Conservation (phyloP, 2,888 invertebrate species). For the Papilio elwesi region DNA sequence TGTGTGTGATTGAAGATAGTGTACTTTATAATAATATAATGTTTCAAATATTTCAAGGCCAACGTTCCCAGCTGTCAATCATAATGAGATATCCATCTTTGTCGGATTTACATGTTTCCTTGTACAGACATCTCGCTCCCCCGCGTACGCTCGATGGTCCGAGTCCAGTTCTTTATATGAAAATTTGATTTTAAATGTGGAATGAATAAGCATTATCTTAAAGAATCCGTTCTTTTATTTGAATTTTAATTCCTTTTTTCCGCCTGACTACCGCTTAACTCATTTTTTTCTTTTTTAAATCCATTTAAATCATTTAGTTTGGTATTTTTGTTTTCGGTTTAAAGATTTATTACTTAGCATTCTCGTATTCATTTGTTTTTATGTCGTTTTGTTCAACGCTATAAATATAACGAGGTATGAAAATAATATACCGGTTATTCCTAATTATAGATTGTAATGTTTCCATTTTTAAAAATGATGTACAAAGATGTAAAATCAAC, state of each 20-base stretch:
- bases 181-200: slow-evolving; percentile 84
- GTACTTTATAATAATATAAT: slow-evolving; percentile 85
- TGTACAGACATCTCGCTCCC: slow-evolving; percentile 62
- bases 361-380: slow-evolving; percentile 50
- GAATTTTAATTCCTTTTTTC: slow-evolving; percentile 81
- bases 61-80: slow-evolving; percentile 85
- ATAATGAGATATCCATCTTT: slow-evolving; percentile 81
- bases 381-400: slow-evolving; percentile 20
- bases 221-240: slow-evolving; percentile 82
- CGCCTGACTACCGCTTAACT: slow-evolving; percentile 69
- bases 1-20: slow-evolving; percentile 76
- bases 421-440: slow-evolving; percentile 16
- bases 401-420: not conserved
- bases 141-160: slow-evolving; percentile 70
- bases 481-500: not conserved
- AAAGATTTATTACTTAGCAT: slow-evolving; percentile 69
- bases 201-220: slow-evolving; percentile 84
- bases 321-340: slow-evolving; percentile 62
- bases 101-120: slow-evolving; percentile 63
- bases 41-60: slow-evolving; percentile 85
- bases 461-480: slow-evolving; percentile 13
- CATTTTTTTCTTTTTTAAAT: slow-evolving; percentile 60
- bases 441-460: not conserved
- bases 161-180: slow-evolving; percentile 81
- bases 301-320: slow-evolving; percentile 67